phyloP scores from a whole-genome alignment of 1,140 invertebrate genomes.

The Drosophila ercepeae region DNA sequence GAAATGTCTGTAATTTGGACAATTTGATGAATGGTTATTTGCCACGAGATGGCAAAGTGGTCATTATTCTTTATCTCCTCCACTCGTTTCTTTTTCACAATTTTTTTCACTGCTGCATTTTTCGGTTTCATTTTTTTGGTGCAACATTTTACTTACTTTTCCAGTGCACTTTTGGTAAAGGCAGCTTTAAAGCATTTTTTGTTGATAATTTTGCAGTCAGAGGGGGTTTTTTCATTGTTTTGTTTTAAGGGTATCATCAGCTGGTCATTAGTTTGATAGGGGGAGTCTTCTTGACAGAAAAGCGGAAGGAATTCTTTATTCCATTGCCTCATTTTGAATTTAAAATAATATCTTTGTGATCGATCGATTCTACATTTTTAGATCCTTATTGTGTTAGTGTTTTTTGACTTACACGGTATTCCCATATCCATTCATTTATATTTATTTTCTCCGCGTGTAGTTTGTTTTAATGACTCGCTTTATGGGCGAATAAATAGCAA shows the following conservation, averaged over 20 bases:
- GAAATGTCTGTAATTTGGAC: conserved; percentile 84
- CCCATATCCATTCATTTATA: background rate
- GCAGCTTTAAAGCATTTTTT: conserved; percentile 27
- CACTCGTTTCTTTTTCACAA: conserved; percentile 17
- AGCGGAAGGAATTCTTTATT: background rate
- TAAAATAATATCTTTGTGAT: no score
- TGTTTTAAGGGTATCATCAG: conserved; percentile 3
- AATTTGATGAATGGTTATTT: conserved; percentile 84
- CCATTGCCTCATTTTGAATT: no score
- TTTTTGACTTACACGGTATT: conserved; percentile 23
- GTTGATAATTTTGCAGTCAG: conserved; percentile 7
- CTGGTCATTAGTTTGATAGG: conserved; percentile 6
- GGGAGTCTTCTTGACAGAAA: background rate
- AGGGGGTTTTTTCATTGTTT: background rate
- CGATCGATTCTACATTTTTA: no score
- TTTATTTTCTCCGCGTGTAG: background rate
- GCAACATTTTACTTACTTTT: conserved; percentile 68
- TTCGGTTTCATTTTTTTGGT: conserved; percentile 36
- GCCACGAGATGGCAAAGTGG: conserved; percentile 84
- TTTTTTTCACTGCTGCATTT: conserved; percentile 30
- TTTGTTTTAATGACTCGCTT: conserved; percentile 38
- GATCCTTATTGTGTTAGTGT: no score
- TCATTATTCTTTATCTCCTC: conserved; percentile 82
- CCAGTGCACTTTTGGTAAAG: conserved; percentile 56
- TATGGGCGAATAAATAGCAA: conserved; percentile 47